phyloP scores from a whole-genome alignment of 30 jellyfish, hydroid and myxozoan species.

The Hydractinia symbiolongicarpus region DNA sequence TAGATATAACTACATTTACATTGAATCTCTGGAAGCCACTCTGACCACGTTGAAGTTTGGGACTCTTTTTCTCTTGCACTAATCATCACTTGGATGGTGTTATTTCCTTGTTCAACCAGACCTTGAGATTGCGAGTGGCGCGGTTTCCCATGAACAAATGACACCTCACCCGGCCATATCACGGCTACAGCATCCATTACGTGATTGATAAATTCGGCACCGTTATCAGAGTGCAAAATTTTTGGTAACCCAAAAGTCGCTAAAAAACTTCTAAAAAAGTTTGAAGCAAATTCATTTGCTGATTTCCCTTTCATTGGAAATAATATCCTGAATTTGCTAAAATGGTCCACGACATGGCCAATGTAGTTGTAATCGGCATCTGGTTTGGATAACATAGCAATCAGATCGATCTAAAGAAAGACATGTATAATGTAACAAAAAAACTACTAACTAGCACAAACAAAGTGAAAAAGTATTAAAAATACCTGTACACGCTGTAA shows the following conservation, averaged over 20 bases:
- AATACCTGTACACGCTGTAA: no score
- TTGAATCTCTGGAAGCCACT: slow-evolving; percentile 12
- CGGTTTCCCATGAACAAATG: slow-evolving; percentile 23
- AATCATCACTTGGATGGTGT: slow-evolving; percentile 22
- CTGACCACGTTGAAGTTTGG: not conserved
- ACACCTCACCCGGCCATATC: slow-evolving; percentile 34
- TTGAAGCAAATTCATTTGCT: not conserved
- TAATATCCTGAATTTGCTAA: not conserved
- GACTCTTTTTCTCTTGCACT: slow-evolving; percentile 2
- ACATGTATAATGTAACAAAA: no score
- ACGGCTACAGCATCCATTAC: slow-evolving; percentile 10
- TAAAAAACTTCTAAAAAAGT: not conserved
- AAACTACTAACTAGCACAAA: no score
- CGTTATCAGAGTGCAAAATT: not conserved
- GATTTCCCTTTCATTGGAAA: slow-evolving; percentile 7
- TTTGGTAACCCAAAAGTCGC: slow-evolving; percentile 8
- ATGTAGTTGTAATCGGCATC: slow-evolving; percentile 3
- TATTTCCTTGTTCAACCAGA: slow-evolving; percentile 24
- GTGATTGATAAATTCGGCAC: not conserved
- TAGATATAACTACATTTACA: not conserved
- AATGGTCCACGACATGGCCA: slow-evolving; percentile 14
- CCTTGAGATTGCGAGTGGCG: slow-evolving; percentile 32
- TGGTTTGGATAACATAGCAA: slow-evolving; percentile 5
- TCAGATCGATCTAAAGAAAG: not conserved
- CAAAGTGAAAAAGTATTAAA: no score